Conservation (phyloP, 2,797 vertebrate species). For the Garrulus glandarius region DNA sequence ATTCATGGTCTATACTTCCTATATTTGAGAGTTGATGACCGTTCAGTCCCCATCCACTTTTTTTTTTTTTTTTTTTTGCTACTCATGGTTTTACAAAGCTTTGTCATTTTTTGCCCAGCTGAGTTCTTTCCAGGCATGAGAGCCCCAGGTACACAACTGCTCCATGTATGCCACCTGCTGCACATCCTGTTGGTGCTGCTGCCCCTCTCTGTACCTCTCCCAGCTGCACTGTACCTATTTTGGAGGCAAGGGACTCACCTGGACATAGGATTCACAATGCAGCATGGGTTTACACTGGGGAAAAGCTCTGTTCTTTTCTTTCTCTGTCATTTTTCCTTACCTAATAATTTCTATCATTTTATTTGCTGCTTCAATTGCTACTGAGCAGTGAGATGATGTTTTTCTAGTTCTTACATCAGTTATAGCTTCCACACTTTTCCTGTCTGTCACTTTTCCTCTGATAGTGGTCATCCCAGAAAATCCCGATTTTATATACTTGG, state of each 20-base stretch:
- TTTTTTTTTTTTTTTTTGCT: background rate
- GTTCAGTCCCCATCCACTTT: background rate
- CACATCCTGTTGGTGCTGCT: rapidly evolving
- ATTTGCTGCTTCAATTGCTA: background rate
- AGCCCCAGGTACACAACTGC: background rate
- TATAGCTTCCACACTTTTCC: background rate
- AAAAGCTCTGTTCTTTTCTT: background rate
- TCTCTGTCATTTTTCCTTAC: background rate
- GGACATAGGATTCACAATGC: background rate
- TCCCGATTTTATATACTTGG: background rate
- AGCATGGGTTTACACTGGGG: background rate
- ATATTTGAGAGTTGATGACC: background rate
- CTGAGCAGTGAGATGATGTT: background rate
- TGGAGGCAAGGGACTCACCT: background rate
- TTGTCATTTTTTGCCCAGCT: background rate
- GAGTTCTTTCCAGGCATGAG: rapidly evolving
- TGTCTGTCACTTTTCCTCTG: background rate
- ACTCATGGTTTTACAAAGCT: background rate
- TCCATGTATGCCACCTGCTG: background rate
- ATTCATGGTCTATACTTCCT: background rate
- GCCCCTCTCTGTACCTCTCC: background rate
- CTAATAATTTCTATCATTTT: background rate
- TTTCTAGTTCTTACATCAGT: background rate
- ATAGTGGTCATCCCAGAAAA: background rate
- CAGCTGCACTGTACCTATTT: rapidly evolving